Evolutionary conservation across 1,140 invertebrate genomes (phyloP).

Genomic region (Ruditapes philippinarum): DNA sequence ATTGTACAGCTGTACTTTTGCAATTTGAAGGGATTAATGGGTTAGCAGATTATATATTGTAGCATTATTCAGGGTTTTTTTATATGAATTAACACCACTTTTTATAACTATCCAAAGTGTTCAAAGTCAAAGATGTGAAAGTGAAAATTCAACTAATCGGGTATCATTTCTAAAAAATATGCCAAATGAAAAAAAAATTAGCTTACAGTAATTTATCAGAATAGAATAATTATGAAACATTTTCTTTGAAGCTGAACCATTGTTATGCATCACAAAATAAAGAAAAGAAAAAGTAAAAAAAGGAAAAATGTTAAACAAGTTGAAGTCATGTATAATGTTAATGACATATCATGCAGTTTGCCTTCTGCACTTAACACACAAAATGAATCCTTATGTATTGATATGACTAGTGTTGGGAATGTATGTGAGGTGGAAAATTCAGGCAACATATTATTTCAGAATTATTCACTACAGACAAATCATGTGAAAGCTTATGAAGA

Average conservation of each 20-base stretch:
- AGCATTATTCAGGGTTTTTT: background rate
- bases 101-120: background rate
- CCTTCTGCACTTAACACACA: background rate
- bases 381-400: background rate
- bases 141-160: background rate
- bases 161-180: background rate
- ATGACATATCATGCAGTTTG: background rate
- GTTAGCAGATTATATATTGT: background rate
- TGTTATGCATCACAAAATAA: background rate
- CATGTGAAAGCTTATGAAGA: background rate
- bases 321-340: background rate
- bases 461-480: background rate
- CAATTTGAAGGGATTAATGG: background rate
- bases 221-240: background rate
- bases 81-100: constrained; percentile 1
- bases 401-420: background rate
- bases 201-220: background rate
- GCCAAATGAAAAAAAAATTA: background rate
- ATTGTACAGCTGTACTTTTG: background rate
- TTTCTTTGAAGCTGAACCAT: background rate
- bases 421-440: background rate
- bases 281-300: background rate
- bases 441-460: background rate
- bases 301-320: background rate
- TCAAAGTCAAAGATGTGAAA: background rate